These are phyloP conservation scores for Cassiopea andromeda DNA, from an alignment of 30 jellyfish, hydroid and myxozoan species.

Conservation along the genomic window DNA sequence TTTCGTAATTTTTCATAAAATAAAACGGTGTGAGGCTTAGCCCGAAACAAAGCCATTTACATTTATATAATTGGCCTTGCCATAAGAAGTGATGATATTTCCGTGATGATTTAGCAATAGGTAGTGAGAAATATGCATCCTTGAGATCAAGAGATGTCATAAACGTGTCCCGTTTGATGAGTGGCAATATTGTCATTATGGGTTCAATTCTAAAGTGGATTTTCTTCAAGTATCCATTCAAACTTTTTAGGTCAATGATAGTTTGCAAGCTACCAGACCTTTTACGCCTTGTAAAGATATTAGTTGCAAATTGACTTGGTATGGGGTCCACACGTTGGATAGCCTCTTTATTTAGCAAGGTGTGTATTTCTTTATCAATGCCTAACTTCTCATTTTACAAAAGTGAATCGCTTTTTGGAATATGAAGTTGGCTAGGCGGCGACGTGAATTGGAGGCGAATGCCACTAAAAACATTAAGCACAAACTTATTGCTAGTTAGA, in stretches of 20 bases:
- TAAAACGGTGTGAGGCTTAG: conserved; percentile 11
- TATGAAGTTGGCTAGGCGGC: background rate
- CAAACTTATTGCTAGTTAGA: background rate
- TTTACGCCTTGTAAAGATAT: background rate
- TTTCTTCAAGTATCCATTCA: background rate
- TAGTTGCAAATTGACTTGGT: background rate
- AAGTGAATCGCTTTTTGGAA: background rate
- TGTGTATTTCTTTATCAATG: background rate
- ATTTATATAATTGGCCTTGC: background rate
- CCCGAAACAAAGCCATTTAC: conserved; percentile 21
- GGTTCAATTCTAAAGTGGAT: conserved; percentile 32
- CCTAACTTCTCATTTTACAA: background rate
- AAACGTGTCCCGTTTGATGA: background rate
- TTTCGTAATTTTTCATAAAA: conserved; percentile 33
- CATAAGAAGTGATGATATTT: conserved; percentile 24
- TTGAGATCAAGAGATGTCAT: conserved; percentile 45
- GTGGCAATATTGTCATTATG: background rate
- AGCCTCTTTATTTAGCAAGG: background rate
- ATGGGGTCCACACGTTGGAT: background rate
- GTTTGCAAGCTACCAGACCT: background rate
- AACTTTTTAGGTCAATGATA: conserved; percentile 1
- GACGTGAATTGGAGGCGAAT: background rate
- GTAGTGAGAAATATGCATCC: conserved; percentile 55
- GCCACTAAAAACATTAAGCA: background rate
- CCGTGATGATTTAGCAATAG: conserved; percentile 3